phyloP scores from a whole-genome alignment of 1,140 invertebrate species.

The Rhagoletis zephyria region DNA sequence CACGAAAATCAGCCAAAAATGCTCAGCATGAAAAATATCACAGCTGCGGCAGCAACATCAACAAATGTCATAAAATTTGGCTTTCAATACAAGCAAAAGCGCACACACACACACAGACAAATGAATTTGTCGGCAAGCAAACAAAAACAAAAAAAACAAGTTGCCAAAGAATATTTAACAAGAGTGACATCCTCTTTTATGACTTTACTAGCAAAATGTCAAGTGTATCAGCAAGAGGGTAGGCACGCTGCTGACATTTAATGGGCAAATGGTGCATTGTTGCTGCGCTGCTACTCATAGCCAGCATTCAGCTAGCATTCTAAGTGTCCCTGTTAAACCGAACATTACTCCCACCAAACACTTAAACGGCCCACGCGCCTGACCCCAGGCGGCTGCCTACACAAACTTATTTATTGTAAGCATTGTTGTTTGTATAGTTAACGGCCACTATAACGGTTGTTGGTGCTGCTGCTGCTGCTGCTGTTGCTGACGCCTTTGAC shows the following conservation, averaged over 20 bases:
- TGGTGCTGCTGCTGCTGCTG: background rate
- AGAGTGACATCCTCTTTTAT: constrained; percentile 44
- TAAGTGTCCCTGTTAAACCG: background rate
- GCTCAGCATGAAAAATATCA: background rate
- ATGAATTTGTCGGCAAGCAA: too few relatives aligned
- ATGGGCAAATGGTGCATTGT: constrained; percentile 28
- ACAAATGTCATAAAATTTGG: constrained; percentile 43
- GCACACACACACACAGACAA: background rate
- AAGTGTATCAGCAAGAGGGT: background rate
- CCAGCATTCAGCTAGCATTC: background rate
- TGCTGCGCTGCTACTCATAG: background rate
- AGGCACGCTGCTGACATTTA: background rate
- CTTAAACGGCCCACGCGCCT: background rate
- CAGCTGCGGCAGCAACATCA: background rate
- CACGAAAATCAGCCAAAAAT: background rate
- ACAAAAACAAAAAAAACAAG: too few relatives aligned
- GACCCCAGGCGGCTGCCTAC: background rate
- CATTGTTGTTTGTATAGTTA: background rate
- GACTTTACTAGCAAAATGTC: constrained; percentile 40
- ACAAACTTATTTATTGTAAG: background rate
- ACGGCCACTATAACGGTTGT: background rate
- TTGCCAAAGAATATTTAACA: constrained; percentile 32
- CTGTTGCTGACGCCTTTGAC: constrained; percentile 14
- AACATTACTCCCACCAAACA: background rate
- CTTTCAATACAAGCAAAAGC: constrained; percentile 5